Evolutionary conservation across 1,140 invertebrate genomes (phyloP).

Genomic region (Dendrolimus punctatus): DNA sequence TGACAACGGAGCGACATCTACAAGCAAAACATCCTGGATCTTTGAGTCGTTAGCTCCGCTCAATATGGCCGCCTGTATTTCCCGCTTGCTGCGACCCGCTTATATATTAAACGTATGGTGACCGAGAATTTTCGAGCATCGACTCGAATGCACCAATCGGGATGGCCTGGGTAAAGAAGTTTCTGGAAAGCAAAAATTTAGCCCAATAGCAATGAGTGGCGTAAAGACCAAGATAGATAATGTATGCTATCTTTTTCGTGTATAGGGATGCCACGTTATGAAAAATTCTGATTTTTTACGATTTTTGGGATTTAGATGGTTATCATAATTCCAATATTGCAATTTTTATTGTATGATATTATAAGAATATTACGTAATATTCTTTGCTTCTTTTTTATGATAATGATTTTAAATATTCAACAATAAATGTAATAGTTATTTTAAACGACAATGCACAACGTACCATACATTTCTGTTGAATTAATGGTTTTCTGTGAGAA

Average conservation of each 20-base stretch:
- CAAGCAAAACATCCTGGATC: constrained; percentile 71
- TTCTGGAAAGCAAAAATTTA: constrained; percentile 7
- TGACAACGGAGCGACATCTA: constrained; percentile 73
- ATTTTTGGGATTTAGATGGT: no score
- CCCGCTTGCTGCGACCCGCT: constrained; percentile 25
- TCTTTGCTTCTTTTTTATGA: background rate
- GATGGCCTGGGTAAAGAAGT: constrained; percentile 2
- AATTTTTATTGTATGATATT: no score
- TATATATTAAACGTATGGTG: constrained; percentile 42
- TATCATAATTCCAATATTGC: no score
- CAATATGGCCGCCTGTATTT: constrained; percentile 66
- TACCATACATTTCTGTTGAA: no score
- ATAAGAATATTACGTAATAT: no score
- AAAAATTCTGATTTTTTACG: no score
- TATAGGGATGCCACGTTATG: no score
- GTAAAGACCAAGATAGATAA: no score
- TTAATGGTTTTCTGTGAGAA: no score
- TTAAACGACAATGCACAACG: no score
- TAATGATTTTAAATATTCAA: background rate
- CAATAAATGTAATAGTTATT: background rate
- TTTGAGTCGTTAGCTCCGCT: constrained; percentile 71
- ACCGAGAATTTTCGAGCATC: constrained; percentile 31
- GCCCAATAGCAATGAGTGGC: constrained; percentile 26
- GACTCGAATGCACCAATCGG: constrained; percentile 23
- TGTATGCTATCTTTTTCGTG: no score